Conservation (phyloP, 2,888 invertebrate genomes). For the Archips crataeganus region DNA sequence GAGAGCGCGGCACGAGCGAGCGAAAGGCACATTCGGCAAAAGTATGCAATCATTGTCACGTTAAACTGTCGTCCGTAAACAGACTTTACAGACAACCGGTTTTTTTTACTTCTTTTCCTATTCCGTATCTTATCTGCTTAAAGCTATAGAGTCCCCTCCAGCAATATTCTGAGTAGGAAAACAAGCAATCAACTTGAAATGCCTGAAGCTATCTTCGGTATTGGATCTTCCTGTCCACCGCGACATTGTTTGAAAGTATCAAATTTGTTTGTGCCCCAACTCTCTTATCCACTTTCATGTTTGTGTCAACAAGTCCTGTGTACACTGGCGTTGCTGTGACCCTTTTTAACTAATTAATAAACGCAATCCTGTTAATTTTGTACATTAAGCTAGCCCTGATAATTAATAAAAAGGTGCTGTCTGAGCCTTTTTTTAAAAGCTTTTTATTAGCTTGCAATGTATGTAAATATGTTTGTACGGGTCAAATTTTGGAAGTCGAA, state of each 20-base stretch:
- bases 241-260: background rate
- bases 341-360: slow-evolving; percentile 1
- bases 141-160: background rate
- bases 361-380: background rate
- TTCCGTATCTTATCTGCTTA: background rate
- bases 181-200: slow-evolving; percentile 5
- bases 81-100: no score
- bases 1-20: no score
- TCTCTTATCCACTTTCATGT: background rate
- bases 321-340: background rate
- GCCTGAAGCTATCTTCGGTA: background rate
- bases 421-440: no score
- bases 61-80: no score
- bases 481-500: no score
- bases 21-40: no score
- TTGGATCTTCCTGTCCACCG: background rate
- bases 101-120: background rate
- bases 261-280: slow-evolving; percentile 1
- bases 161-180: background rate
- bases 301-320: background rate
- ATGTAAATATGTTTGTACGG: no score
- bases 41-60: no score
- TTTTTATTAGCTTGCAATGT: no score
- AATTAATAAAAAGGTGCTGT: background rate
- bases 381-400: background rate